Base-by-base conservation (phyloP, 2,113 vertebrate species). In the Sylvietta virens region DNA sequence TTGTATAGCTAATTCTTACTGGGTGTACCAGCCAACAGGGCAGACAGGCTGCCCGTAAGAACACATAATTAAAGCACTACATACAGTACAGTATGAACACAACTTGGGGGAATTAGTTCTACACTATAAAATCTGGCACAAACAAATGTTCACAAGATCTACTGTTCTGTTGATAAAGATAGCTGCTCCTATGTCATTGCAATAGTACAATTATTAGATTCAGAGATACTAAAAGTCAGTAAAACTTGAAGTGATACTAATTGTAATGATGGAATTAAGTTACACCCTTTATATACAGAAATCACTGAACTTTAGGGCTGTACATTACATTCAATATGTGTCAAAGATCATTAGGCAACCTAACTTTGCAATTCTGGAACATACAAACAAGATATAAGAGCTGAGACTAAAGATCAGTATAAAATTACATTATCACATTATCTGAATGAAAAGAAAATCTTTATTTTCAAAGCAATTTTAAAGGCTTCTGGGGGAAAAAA, bases 341-440 rank as follows among this genome's bases (percentile, higher is more conserved):
- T 13, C 9, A 2, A 33, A 67, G 28, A 61, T 35, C 16, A 37
- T 31, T 13, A 88, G n/a, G 22, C 12, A 91, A 51, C 12, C 23
- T 53, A 80, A 61, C 9, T 64, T 53, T 64, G 13, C 24, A 35
- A 58, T 44, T 58, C 22, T 62, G 27, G 28, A 22, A 64, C 5
- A 13, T 3, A 45, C 0, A 1, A 50, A 54, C 40, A 86, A 48
- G 8, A 10, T 33, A 0, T 7, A 66, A 62, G 17, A 86, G 10
- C 21, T 45, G 14, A 88, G 16, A 45, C 20, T 56, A 80, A 86
- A 39, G 8, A 66, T 30, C 7, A 82, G 16, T 15, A 22, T 27
- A 67, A 67, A 77, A 67, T 0, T 37, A 7, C 33, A 31, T 40
- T 61, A 40, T 15, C 17, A 76, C 70, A n/a, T 35, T 71, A 71